phyloP scores from a whole-genome alignment of 2,888 invertebrate genomes.

The Tinea semifulvella region DNA sequence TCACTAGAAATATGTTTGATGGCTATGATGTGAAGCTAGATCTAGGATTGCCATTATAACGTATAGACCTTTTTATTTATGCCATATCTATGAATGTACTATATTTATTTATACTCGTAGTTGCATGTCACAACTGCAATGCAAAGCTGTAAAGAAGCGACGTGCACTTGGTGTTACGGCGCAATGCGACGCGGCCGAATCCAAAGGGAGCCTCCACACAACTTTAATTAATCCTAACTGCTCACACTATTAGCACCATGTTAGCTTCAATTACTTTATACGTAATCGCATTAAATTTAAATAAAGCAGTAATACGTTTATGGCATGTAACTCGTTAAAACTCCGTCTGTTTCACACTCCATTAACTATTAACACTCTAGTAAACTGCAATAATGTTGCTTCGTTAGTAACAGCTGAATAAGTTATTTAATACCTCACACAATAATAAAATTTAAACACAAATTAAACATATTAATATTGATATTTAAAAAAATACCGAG shows the following conservation, averaged over 20 bases:
- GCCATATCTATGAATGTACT: background rate
- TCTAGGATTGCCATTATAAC: no score
- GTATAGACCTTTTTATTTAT: no score
- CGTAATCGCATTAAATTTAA: conserved; percentile 10
- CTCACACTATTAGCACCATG: conserved; percentile 5
- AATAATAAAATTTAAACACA: no score
- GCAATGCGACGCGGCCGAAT: conserved; percentile 12
- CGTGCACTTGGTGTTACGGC: conserved; percentile 10
- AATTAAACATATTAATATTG: no score
- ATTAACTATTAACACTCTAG: no score
- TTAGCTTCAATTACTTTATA: conserved; percentile 2
- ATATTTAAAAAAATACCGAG: no score
- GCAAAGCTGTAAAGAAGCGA: conserved; percentile 15
- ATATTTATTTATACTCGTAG: background rate
- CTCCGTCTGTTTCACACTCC: no score
- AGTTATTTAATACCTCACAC: no score
- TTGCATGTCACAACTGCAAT: conserved; percentile 12
- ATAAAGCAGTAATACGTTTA: background rate
- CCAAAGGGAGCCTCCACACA: conserved; percentile 3
- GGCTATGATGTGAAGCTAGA: no score
- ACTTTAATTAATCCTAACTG: conserved; percentile 9
- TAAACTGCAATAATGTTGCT: no score
- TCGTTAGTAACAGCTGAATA: no score
- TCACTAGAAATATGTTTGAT: no score
- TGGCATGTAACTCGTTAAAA: background rate